A percentile compares a stretch with the other conserved stretches of the same genome.
Evolutionary conservation across 2,113 vertebrate genomes (phyloP).

Genomic region (Nothobranchius furzeri): DNA sequence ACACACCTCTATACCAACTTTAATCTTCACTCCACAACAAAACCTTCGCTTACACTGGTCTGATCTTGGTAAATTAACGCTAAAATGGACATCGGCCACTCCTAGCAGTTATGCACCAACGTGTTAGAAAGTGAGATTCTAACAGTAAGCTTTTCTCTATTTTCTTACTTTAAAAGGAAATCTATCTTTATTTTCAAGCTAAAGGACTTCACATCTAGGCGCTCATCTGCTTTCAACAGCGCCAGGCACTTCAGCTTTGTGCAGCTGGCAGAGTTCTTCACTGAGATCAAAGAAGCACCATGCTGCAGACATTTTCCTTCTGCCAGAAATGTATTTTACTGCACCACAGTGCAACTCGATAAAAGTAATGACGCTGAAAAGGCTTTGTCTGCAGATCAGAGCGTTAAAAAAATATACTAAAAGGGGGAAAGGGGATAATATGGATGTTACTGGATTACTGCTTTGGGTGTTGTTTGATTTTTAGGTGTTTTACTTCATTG

Average conservation of each 20-base stretch:
- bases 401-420: constrained; percentile 1
- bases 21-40: neutral
- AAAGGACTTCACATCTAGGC: constrained; percentile 19
- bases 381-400: constrained; percentile 54
- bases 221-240: constrained; percentile 22
- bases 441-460: neutral
- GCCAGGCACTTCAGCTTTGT: constrained; percentile 51
- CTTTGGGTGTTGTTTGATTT: neutral
- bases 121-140: neutral
- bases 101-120: no score
- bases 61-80: no score
- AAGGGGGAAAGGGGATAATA: constrained; percentile 12
- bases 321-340: constrained; percentile 65
- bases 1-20: neutral
- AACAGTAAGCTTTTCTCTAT: neutral
- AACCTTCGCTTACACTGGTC: neutral
- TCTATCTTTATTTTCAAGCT: constrained; percentile 28
- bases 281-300: constrained; percentile 61
- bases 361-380: constrained; percentile 33
- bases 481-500: neutral
- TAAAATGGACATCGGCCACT: no score
- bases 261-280: constrained; percentile 59
- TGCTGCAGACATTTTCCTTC: constrained; percentile 57
- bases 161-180: constrained; percentile 14
- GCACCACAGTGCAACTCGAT: constrained; percentile 48